These are phyloP conservation scores for Drosophila nasuta DNA, from an alignment of 1,140 invertebrate species.

Conservation along the genomic window DNA sequence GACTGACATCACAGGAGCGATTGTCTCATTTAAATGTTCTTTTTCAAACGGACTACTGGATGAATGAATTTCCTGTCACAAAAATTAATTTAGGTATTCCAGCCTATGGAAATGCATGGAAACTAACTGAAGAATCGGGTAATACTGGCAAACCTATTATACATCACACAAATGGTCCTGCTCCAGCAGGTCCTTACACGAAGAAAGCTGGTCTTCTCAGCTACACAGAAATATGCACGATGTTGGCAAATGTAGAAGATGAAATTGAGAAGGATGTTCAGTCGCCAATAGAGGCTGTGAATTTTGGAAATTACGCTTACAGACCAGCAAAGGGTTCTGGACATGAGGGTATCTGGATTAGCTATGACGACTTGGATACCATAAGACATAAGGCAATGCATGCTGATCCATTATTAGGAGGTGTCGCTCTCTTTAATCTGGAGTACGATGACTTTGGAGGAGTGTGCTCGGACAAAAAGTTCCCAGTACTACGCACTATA, in stretches of 20 bases:
- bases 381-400: background rate
- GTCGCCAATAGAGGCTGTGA: slow-evolving; percentile 72
- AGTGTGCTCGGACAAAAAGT: background rate
- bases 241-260: slow-evolving; percentile 87
- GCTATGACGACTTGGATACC: slow-evolving; percentile 92
- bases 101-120: slow-evolving; percentile 93
- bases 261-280: slow-evolving; percentile 90
- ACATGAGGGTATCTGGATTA: slow-evolving; percentile 93
- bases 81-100: slow-evolving; percentile 94
- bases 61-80: slow-evolving; percentile 87
- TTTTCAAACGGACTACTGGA: slow-evolving; percentile 87
- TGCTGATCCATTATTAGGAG: background rate
- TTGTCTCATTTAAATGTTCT: slow-evolving; percentile 86
- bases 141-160: slow-evolving; percentile 91
- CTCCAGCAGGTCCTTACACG: slow-evolving; percentile 87
- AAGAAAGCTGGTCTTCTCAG: slow-evolving; percentile 87
- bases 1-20: slow-evolving; percentile 75
- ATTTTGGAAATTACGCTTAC: slow-evolving; percentile 90
- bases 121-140: slow-evolving; percentile 89
- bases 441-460: background rate
- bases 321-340: slow-evolving; percentile 88
- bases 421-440: background rate
- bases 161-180: slow-evolving; percentile 88
- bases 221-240: slow-evolving; percentile 88
- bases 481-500: background rate